phyloP scores from a whole-genome alignment of 30 jellyfish, hydroid and myxozoan genomes.

The Hydra vulgaris region DNA sequence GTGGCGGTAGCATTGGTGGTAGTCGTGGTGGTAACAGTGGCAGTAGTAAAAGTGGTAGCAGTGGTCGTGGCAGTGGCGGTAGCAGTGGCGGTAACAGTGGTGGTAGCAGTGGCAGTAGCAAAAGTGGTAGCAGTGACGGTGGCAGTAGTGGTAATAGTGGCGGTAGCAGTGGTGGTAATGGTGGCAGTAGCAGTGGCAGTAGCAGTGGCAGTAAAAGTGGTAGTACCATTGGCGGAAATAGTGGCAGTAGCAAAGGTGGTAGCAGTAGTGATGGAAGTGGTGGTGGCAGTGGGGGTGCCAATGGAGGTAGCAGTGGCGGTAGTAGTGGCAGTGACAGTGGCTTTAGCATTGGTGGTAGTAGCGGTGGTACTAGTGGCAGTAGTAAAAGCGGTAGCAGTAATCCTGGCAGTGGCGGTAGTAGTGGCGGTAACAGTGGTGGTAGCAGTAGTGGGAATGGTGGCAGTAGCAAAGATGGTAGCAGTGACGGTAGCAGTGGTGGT shows the following conservation, averaged over 20 bases:
- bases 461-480: background rate
- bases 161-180: background rate
- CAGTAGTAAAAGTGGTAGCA: background rate
- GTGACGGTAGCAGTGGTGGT: background rate
- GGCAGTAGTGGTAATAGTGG: background rate
- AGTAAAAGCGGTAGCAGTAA: background rate
- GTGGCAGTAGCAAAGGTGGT: constrained; percentile 8
- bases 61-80: background rate
- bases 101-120: background rate
- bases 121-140: background rate
- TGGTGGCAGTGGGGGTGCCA: background rate
- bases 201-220: background rate
- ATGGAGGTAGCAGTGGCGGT: background rate
- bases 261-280: background rate
- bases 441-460: background rate
- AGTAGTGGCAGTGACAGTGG: background rate
- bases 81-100: background rate
- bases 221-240: background rate
- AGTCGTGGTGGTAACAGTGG: background rate
- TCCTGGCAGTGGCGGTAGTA: background rate
- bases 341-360: background rate
- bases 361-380: background rate
- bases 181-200: constrained; percentile 3
- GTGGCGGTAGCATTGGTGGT: background rate
- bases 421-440: background rate